Percentiles rank a stretch among this genome's conserved stretches.
Evolutionary conservation across 2,888 invertebrate species (phyloP).

Genomic region (Callyntrura guangdongensis): DNA sequence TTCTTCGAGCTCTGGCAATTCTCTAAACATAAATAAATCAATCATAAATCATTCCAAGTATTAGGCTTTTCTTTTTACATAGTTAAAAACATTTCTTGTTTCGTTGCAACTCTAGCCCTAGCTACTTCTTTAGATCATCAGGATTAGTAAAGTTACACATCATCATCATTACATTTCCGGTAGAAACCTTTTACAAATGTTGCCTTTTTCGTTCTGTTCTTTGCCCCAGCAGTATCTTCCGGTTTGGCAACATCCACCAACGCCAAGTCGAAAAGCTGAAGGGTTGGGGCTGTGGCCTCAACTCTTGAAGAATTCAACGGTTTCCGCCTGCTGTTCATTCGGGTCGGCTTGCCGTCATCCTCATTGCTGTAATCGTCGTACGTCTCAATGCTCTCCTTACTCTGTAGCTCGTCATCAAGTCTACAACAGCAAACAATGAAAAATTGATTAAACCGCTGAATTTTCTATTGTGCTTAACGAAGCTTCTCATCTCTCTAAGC

Average conservation of each 20-base stretch:
- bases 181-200: constrained; percentile 68
- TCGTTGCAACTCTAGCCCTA: too few relatives aligned
- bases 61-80: too few relatives aligned
- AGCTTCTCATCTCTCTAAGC: neutral
- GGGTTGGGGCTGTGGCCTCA: constrained; percentile 53
- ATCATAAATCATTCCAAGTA: constrained; percentile 23
- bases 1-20: constrained; percentile 75
- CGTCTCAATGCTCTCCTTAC: constrained; percentile 80
- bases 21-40: constrained; percentile 54
- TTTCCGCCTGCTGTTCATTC: constrained; percentile 70
- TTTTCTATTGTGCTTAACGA: neutral
- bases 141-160: constrained; percentile 15
- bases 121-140: neutral
- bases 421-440: constrained; percentile 56
- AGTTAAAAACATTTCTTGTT: too few relatives aligned
- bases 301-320: constrained; percentile 60
- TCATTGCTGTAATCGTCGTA: constrained; percentile 81
- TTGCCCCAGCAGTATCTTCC: constrained; percentile 19
- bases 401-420: constrained; percentile 76
- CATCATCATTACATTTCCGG: constrained; percentile 60
- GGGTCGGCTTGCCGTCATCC: constrained; percentile 70
- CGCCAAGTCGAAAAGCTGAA: constrained; percentile 75
- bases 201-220: constrained; percentile 59
- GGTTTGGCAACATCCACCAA: constrained; percentile 66
- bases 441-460: neutral